Percentiles rank a stretch among this genome's conserved stretches.
phyloP scores from a whole-genome alignment of 2,888 invertebrate genomes.

The Netelia virgata region DNA sequence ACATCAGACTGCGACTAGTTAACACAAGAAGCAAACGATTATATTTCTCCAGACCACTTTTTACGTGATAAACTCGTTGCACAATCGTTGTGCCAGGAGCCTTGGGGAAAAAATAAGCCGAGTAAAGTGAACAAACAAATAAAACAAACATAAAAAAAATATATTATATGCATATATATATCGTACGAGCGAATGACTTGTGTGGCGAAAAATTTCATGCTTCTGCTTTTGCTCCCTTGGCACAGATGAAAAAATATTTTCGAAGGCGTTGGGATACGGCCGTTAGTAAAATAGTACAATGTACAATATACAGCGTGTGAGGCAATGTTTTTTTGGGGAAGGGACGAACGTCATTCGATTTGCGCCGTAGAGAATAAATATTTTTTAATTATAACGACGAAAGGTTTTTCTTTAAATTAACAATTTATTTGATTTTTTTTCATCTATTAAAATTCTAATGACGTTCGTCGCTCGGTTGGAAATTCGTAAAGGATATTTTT shows the following conservation, averaged over 20 bases:
- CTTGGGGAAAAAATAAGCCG: neutral
- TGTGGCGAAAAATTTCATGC: conserved; percentile 46
- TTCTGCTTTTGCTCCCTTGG: conserved; percentile 2
- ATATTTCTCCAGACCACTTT: conserved; percentile 28
- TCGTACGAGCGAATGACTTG: conserved; percentile 3
- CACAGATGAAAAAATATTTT: conserved; percentile 32
- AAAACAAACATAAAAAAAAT: conserved; percentile 22
- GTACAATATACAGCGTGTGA: conserved; percentile 34
- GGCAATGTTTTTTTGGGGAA: neutral
- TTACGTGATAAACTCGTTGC: conserved; percentile 4
- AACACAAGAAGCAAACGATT: conserved; percentile 59
- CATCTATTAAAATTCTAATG: conserved; percentile 2
- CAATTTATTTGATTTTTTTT: neutral
- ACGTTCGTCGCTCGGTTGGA: neutral
- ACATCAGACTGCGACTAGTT: conserved; percentile 52
- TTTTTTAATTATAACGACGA: no score
- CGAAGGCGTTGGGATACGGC: conserved; percentile 21
- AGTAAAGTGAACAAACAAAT: conserved; percentile 12
- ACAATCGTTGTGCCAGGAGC: conserved; percentile 26
- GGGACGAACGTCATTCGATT: conserved; percentile 2
- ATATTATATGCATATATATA: conserved; percentile 8
- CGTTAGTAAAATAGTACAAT: conserved; percentile 42
- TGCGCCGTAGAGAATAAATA: no score
- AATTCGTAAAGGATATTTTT: conserved; percentile 28
- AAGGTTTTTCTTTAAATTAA: neutral